Evolutionary conservation across 1,140 invertebrate species (phyloP).

Genomic region (Cataglyphis hispanica): DNA sequence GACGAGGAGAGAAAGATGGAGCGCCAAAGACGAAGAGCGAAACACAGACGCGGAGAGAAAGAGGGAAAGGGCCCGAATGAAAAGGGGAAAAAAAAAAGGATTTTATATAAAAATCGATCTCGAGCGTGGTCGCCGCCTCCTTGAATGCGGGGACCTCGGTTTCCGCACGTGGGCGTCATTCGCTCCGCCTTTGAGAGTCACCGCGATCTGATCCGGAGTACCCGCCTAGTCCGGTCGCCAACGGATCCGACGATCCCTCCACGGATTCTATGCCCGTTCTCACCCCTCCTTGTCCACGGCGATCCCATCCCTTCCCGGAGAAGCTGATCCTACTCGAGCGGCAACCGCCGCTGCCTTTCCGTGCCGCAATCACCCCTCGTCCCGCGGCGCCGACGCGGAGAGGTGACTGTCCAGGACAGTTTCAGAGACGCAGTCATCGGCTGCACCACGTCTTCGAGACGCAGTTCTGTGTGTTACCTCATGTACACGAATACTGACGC

Average conservation of each 20-base stretch:
- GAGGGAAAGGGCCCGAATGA: neutral
- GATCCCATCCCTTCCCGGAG: constrained; percentile 31
- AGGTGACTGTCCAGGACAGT: constrained; percentile 85
- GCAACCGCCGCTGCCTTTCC: constrained; percentile 49
- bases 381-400: constrained; percentile 65
- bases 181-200: constrained; percentile 56
- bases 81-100: constrained; percentile 39
- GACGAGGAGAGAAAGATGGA: neutral
- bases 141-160: constrained; percentile 24
- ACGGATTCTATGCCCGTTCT: neutral
- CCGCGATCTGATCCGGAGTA: neutral
- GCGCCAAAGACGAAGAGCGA: neutral
- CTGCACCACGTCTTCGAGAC: constrained; percentile 81
- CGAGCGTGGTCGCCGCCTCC: constrained; percentile 31
- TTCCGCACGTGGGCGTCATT: constrained; percentile 63
- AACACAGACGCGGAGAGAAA: constrained; percentile 6
- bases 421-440: constrained; percentile 84
- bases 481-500: constrained; percentile 10
- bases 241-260: neutral
- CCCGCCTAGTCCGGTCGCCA: constrained; percentile 54
- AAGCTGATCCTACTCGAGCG: constrained; percentile 52
- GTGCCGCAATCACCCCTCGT: constrained; percentile 64
- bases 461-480: constrained; percentile 52
- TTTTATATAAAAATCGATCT: constrained; percentile 66
- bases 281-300: neutral